Base-by-base conservation (phyloP, 2,888 invertebrate species). In the Galerucella nymphaeae region DNA sequence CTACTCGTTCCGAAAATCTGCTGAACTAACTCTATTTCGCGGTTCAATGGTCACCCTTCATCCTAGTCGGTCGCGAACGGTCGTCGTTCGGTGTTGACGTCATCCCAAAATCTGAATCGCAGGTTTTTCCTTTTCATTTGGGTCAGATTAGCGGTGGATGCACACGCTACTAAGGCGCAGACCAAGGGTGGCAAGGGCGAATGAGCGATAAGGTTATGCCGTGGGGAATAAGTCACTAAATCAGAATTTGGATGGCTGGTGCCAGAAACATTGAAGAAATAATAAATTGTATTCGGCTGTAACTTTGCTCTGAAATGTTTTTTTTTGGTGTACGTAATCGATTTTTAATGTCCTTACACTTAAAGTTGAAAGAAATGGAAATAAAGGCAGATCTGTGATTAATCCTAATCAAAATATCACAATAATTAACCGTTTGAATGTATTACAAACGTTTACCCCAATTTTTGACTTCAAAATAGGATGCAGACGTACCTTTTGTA, bases 1-100 rank as follows among this genome's bases (percentile, higher is more conserved):
- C 64, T 38, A 2, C 45, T 57, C 70, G 53, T 45, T 70, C 58
- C 78, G 84, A 83, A 85, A 85, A 85, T 85, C 84, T 82, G 83
- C 85, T 82, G 84, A 85, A 85, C 84, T 84, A 85, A 85, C 84
- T 84, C 84, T 82, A 85, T 85, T 85, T 85, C 84, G 82, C 85
- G 85, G 82, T 78, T 83, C 83, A 84, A 75, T 84, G 83, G 81
- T 80, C 84, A 85, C 85, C 85, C 83, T 72, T 66, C 53, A 42
- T 16, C 75, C 72, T 53, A 69, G 66, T 68, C 72, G 75, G 66
- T 55, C 50, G 50, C 16, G 50, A 8, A 53, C 50, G 16, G 50
- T 53, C 50, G 50, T 53, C 59, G 38, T 16, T 68, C 67, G 71
- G 66, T 71, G 66, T 71, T 71, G 74, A 71, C 72, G 78, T 74